phyloP scores from a whole-genome alignment of 2,888 invertebrate species.

The Orthosia cruda region DNA sequence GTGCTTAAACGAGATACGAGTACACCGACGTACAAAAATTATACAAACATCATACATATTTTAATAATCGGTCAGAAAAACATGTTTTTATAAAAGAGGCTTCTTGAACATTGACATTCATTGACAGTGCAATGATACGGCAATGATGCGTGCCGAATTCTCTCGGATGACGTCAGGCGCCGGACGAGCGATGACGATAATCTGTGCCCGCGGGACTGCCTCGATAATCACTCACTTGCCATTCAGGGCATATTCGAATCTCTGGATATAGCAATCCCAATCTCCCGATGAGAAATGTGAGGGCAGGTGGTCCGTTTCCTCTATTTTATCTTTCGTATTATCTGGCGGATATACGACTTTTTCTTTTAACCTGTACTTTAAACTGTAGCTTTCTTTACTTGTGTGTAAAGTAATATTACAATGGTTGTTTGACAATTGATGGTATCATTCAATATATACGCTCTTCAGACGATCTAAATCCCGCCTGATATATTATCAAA shows the following conservation, averaged over 20 bases:
- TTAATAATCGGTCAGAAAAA: constrained; percentile 22
- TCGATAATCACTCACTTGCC: constrained; percentile 66
- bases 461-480: constrained; percentile 16
- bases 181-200: constrained; percentile 64
- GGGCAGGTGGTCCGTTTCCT: constrained; percentile 37
- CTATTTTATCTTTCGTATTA: constrained; percentile 32
- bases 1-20: not conserved
- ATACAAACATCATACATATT: not conserved
- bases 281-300: constrained; percentile 39
- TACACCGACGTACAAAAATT: not conserved
- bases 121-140: constrained; percentile 52
- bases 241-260: constrained; percentile 56
- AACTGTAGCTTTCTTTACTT: not conserved
- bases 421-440: not conserved
- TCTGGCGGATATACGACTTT: constrained; percentile 5
- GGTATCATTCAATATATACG: no score
- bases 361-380: not conserved
- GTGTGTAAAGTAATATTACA: not conserved
- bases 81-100: constrained; percentile 16
- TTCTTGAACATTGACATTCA: constrained; percentile 15
- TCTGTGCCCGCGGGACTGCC: constrained; percentile 67
- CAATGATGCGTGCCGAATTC: constrained; percentile 61
- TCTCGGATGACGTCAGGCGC: constrained; percentile 57
- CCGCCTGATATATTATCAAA: constrained; percentile 9
- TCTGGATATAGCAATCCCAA: constrained; percentile 35